phyloP scores from a whole-genome alignment of 2,113 vertebrate genomes.

The Muntiacus reevesi region DNA sequence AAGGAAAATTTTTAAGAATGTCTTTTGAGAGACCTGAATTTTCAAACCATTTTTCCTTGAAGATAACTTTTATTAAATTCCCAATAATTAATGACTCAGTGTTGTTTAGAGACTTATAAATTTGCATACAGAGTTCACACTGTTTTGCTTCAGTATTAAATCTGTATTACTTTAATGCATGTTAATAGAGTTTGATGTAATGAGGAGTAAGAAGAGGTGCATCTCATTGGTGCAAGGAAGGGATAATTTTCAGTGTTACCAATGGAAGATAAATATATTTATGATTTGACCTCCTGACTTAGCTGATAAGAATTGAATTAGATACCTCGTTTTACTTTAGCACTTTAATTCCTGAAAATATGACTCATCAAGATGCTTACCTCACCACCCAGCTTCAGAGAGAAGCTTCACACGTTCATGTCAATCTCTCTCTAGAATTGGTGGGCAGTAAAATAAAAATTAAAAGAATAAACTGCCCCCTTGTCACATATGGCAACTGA shows the following conservation, averaged over 20 bases:
- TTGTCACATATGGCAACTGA: not conserved
- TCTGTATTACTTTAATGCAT: not conserved
- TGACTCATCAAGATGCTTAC: not conserved
- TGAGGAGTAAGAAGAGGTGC: not conserved
- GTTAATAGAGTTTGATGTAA: not conserved
- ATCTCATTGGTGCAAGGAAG: not conserved
- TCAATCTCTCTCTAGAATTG: not conserved
- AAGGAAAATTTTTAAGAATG: not conserved
- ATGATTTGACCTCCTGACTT: not conserved
- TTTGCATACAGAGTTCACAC: not conserved
- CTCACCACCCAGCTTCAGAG: not conserved
- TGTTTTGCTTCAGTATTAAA: not conserved
- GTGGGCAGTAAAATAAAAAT: not conserved
- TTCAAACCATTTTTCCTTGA: not conserved
- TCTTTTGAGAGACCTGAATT: not conserved
- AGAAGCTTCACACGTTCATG: not conserved
- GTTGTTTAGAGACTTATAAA: not conserved
- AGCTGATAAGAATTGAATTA: not conserved
- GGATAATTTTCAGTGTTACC: not conserved
- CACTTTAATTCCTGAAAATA: not conserved
- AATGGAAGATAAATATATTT: not conserved
- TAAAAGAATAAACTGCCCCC: not conserved
- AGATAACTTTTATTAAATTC: not conserved
- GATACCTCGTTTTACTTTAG: not conserved
- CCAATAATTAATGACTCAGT: not conserved